Evolutionary conservation across 2,797 vertebrate genomes (phyloP), one percentile per base, ranked within the genome.

Genomic region (Hoplostethus mediterraneus): DNA sequence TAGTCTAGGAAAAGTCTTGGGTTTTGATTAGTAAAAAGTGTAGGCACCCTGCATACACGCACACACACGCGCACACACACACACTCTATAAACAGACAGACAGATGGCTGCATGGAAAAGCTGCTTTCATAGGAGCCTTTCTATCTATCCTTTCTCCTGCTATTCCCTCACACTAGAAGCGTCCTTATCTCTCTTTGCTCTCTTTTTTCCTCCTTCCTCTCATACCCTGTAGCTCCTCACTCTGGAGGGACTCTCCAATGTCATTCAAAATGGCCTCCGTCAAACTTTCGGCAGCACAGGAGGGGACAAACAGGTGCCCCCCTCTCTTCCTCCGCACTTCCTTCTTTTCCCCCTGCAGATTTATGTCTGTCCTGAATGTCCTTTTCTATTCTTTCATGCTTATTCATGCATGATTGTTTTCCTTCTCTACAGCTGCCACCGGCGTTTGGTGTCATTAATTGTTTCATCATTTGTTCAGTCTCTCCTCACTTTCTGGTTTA

Each of bases 301-400:
- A 94, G 97, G 95, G 96, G 97, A 99, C 93, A 99, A 97, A 95
- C 97, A 99, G 98, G 97, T 99, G 97, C 91, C 92, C 96, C 93
- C 58, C 58, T 83, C 80, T 88, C 90, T 93, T 93, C 82, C 91
- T 84, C 86, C 83, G 52, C n/a, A 14, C 76, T 88, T 71, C 44
- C 85, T 90, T 78, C 80, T 80, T 90, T 90, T 74, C 44, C 38
- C 30, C 62, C 54, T 63, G 21, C 72, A 53, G 67, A 80, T 67
- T 2, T 40, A 12, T 73, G 17, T 57, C 28, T 69, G 42, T 77
- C 30, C 33, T 49, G 0, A 51, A 62, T 25, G 60, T 6, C 5
- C 44, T 49, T 30, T 5, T 17, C 44, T 31, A 8, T 56, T 61
- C 8, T 33, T 2, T 63, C 17, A 42, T 67, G 17, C 30, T 57